phyloP scores from a whole-genome alignment of 2,888 invertebrate genomes.

The Germaria angustata region DNA sequence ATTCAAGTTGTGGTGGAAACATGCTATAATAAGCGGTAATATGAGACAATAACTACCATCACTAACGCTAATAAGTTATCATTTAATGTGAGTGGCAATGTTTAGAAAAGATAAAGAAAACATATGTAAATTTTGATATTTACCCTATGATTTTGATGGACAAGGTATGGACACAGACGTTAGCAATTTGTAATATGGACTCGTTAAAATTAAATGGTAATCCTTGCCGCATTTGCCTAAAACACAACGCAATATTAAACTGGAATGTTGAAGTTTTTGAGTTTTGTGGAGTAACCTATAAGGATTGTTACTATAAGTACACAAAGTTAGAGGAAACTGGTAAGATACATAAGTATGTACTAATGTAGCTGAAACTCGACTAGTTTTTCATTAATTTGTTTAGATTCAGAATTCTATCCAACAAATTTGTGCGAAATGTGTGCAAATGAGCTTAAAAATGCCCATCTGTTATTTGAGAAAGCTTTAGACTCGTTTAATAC shows the following conservation, averaged over 20 bases:
- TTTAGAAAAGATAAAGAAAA: neutral
- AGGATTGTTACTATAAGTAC: constrained; percentile 53
- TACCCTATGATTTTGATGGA: neutral
- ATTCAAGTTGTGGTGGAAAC: too few relatives aligned
- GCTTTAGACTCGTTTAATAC: constrained; percentile 5
- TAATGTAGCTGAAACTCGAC: too few relatives aligned
- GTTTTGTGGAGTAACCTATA: constrained; percentile 9
- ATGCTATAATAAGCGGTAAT: too few relatives aligned
- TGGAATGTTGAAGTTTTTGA: constrained; percentile 16
- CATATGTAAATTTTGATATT: too few relatives aligned
- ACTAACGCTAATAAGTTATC: too few relatives aligned
- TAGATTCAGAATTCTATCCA: constrained; percentile 20
- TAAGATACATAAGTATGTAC: neutral
- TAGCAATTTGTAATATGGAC: too few relatives aligned
- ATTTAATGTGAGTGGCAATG: neutral
- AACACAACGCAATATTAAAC: neutral
- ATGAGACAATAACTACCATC: too few relatives aligned
- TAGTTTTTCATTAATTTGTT: neutral
- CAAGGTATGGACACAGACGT: too few relatives aligned
- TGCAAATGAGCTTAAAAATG: neutral
- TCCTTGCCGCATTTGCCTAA: constrained; percentile 36
- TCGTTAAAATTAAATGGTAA: neutral
- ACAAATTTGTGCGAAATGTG: constrained; percentile 20
- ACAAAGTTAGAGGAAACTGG: constrained; percentile 9
- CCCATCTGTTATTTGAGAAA: constrained; percentile 35